Base-by-base conservation (phyloP, 2,113 vertebrate species). In the Strix aluco region DNA sequence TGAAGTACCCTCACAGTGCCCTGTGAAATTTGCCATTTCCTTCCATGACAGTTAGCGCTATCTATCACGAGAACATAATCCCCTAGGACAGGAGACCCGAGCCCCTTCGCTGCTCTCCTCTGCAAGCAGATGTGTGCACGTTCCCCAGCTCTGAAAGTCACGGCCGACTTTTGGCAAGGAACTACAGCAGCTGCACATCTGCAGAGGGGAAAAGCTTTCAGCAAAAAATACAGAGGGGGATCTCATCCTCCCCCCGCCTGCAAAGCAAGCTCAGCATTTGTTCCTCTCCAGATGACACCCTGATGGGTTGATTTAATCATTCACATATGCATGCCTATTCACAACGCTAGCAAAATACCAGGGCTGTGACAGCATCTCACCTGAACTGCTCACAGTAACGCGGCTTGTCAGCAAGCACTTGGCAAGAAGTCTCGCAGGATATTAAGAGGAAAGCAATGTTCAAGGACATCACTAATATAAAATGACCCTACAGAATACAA, bases 281-380 rank as follows among this genome's bases (percentile, higher is more conserved):
- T 55, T 93, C n/a, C 94, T 93, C 81, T 92, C 70, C 77, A 86
- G 71, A 94, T 96, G 96, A 96, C 97, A 97, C 96, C 92, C 93
- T n/a, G 90, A 95, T 90, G 95, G 84, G 94, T n/a, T 96, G 95
- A 96, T 94, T 96, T 97, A 96, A 97, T 97, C 86, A 81, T 51
- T 96, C 90, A 80, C 95, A 96, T 42, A 77, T 94, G 96, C 58
- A 19, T 32, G 92, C 74, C 83, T 88, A 27, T 92, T 58, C 94
- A 83, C 74, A 69, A 8, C 0, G 65, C 88, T 81, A 78, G 88
- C 65, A 82, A 91, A 96, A 95, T 89, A 93, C 78, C 94, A 92
- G 75, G 72, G 58, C 87, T 44, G 81, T 93, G 90, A 96, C 84
- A 82, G 79, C 96, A 95, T 91, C 95, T 96, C 88, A 96, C 96